Percentiles rank a stretch among this genome's conserved stretches.
Evolutionary conservation across 2,113 vertebrate species (phyloP).

Genomic region (Nettapus auritus): DNA sequence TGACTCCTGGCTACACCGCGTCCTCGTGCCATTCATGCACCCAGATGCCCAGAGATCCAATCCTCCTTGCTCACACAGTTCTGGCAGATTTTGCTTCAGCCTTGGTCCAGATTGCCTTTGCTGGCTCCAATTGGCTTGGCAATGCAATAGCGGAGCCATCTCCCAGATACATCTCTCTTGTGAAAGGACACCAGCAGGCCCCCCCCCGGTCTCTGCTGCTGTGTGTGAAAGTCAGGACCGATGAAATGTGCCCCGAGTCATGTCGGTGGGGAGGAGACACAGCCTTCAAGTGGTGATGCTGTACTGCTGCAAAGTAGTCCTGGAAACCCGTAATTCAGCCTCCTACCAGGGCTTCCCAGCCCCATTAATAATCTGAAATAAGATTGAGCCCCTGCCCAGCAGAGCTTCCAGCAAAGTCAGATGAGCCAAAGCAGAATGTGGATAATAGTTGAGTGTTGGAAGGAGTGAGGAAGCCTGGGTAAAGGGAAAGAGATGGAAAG

Average conservation of each 20-base stretch:
- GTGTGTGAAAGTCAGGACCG: rapidly evolving
- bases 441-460: background rate
- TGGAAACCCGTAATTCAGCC: background rate
- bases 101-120: background rate
- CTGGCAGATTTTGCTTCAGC: background rate
- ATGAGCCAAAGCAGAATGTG: background rate
- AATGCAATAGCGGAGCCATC: background rate
- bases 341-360: background rate
- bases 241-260: background rate
- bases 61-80: background rate
- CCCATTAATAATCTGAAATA: slow-evolving; percentile 9
- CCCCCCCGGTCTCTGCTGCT: background rate
- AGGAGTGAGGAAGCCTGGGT: background rate
- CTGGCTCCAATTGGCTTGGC: background rate
- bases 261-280: background rate
- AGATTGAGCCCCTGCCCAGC: background rate
- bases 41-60: background rate
- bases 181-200: background rate
- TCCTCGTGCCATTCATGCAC: rapidly evolving
- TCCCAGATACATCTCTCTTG: background rate
- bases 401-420: slow-evolving; percentile 6
- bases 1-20: background rate
- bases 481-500: background rate
- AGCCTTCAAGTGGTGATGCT: background rate
- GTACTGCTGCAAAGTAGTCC: background rate